phyloP scores from a whole-genome alignment of 2,113 vertebrate genomes.

The Hydropotes inermis region DNA sequence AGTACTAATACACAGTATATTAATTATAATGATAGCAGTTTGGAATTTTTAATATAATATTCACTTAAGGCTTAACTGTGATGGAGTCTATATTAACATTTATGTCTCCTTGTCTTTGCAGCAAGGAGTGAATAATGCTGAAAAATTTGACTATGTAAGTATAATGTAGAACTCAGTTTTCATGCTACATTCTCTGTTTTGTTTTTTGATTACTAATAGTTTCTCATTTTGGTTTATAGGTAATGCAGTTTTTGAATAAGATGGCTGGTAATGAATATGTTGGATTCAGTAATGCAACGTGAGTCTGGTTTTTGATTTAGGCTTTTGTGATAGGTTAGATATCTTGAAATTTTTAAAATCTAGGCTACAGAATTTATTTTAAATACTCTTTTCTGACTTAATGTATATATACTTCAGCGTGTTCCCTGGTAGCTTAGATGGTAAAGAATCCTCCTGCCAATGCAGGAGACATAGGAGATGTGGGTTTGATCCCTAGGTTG shows the following conservation, averaged over 20 bases:
- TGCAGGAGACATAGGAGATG: not conserved
- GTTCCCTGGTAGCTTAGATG: not conserved
- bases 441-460: not conserved
- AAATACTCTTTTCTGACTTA: not conserved
- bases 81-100: constrained; percentile 69
- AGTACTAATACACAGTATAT: constrained; percentile 71
- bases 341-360: not conserved
- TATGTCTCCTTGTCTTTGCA: constrained; percentile 85
- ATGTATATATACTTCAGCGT: not conserved
- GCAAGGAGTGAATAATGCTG: constrained; percentile 97
- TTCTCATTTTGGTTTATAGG: constrained; percentile 79
- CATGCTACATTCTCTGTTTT: not conserved
- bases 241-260: constrained; percentile 99
- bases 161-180: constrained; percentile 6
- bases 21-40: constrained; percentile 71
- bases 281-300: constrained; percentile 99
- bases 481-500: not conserved
- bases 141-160: constrained; percentile 99
- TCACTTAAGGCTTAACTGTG: constrained; percentile 64
- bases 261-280: constrained; percentile 99
- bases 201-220: constrained; percentile 24
- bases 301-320: constrained; percentile 81
- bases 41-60: constrained; percentile 75
- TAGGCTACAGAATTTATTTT: constrained; percentile 14
- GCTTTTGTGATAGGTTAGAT: not conserved